A percentile compares a stretch with the other conserved stretches of the same genome.
phyloP scores from a whole-genome alignment of 2,888 invertebrate genomes.

The Serrognathus titanus region DNA sequence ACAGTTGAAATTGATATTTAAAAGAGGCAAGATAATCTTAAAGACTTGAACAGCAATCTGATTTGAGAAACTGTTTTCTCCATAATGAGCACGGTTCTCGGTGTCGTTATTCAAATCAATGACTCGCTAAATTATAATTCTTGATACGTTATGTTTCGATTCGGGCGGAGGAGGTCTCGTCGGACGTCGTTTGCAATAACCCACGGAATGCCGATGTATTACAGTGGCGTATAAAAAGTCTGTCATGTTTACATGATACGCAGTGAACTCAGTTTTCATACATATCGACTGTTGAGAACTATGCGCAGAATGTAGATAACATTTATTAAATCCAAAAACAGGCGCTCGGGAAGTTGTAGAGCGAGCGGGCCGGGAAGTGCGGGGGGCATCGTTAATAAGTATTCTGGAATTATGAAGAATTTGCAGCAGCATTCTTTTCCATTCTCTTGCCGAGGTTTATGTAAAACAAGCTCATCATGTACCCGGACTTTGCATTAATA shows the following conservation, averaged over 20 bases:
- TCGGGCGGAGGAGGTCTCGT: background rate
- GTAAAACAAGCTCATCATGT: conserved; percentile 26
- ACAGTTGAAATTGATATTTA: conserved; percentile 53
- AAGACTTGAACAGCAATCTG: conserved; percentile 48
- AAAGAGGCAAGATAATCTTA: conserved; percentile 51
- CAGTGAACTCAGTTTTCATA: conserved; percentile 16
- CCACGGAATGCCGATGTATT: background rate
- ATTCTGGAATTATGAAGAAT: conserved; percentile 37
- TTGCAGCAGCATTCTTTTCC: conserved; percentile 29
- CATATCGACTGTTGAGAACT: conserved; percentile 36
- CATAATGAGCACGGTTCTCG: conserved; percentile 44
- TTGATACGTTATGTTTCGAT: conserved; percentile 9
- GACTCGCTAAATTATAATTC: conserved; percentile 47
- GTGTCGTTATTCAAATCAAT: conserved; percentile 48
- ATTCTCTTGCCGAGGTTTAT: conserved; percentile 29
- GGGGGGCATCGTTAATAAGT: conserved; percentile 33
- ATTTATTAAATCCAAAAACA: conserved; percentile 37
- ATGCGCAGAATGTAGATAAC: conserved; percentile 38
- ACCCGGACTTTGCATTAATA: background rate
- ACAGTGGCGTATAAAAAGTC: background rate
- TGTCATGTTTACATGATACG: conserved; percentile 7
- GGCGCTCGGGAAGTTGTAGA: conserved; percentile 31
- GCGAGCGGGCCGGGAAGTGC: conserved; percentile 22
- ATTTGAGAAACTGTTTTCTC: conserved; percentile 49
- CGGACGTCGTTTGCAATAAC: background rate